Percentiles rank a stretch among this genome's conserved stretches.
Evolutionary conservation across 2,797 vertebrate genomes (phyloP).

Genomic region (Acipenser ruthenus): DNA sequence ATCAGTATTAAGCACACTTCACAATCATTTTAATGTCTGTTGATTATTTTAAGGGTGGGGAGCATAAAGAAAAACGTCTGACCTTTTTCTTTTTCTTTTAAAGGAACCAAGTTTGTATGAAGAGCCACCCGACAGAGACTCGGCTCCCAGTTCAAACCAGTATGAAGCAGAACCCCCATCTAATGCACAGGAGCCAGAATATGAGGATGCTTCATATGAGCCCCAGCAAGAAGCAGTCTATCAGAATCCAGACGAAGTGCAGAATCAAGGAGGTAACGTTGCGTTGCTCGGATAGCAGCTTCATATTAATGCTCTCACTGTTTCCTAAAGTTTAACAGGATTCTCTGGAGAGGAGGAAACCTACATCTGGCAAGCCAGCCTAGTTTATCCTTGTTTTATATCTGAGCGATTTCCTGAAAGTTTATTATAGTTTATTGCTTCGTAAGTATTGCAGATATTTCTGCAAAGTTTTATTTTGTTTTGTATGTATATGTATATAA

Average conservation of each 20-base stretch:
- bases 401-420: not conserved
- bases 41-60: too few relatives aligned
- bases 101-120: slow-evolving; percentile 21
- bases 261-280: slow-evolving; percentile 55
- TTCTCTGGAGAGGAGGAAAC: slow-evolving; percentile 3
- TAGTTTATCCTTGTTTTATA: slow-evolving; percentile 2
- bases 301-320: too few relatives aligned
- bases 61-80: too few relatives aligned
- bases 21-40: too few relatives aligned
- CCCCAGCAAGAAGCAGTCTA: slow-evolving; percentile 61
- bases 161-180: slow-evolving; percentile 37
- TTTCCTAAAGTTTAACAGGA: too few relatives aligned
- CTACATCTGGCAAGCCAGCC: not conserved
- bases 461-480: too few relatives aligned
- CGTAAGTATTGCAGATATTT: too few relatives aligned
- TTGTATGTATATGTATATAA: too few relatives aligned
- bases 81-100: not conserved
- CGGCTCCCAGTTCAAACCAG: slow-evolving; percentile 10
- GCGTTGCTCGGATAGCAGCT: not conserved
- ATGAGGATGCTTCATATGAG: slow-evolving; percentile 41
- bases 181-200: slow-evolving; percentile 24
- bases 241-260: slow-evolving; percentile 49
- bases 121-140: slow-evolving; percentile 23
- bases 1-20: too few relatives aligned
- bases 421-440: too few relatives aligned